Percentiles rank a stretch among this genome's conserved stretches.
phyloP scores from a whole-genome alignment of 2,113 vertebrate species.

The Rynchops niger region DNA sequence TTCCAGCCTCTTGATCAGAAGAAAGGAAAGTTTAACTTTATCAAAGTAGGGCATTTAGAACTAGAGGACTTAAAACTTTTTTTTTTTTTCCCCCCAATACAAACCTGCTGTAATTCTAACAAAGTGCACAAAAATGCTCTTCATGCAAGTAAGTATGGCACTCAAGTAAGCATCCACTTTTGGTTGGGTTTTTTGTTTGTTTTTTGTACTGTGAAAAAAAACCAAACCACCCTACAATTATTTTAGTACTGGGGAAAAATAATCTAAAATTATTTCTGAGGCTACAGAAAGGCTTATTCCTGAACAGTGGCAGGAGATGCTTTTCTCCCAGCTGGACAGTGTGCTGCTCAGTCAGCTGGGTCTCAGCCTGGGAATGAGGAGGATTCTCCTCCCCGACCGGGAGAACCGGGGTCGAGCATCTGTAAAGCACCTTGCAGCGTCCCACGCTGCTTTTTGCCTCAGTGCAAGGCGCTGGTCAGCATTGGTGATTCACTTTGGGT shows the following conservation, averaged over 20 bases:
- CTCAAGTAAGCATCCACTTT: background rate
- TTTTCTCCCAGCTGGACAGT: background rate
- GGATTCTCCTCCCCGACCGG: background rate
- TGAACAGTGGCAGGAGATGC: background rate
- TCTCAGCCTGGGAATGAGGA: background rate
- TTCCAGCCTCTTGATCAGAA: background rate
- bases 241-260: background rate
- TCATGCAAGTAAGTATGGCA: background rate
- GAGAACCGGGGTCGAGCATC: accelerated
- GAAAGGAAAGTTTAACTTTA: background rate
- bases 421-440: background rate
- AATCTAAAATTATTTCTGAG: background rate
- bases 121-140: background rate
- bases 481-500: background rate
- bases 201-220: background rate
- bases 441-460: background rate
- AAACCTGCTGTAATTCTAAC: background rate
- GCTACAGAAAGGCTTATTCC: background rate
- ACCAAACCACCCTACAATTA: background rate
- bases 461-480: background rate
- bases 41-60: background rate
- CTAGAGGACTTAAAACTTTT: background rate
- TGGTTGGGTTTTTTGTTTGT: no score
- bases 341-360: background rate
- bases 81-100: background rate